phyloP scores from a whole-genome alignment of 2,113 vertebrate species.

The Carlito syrichta region DNA sequence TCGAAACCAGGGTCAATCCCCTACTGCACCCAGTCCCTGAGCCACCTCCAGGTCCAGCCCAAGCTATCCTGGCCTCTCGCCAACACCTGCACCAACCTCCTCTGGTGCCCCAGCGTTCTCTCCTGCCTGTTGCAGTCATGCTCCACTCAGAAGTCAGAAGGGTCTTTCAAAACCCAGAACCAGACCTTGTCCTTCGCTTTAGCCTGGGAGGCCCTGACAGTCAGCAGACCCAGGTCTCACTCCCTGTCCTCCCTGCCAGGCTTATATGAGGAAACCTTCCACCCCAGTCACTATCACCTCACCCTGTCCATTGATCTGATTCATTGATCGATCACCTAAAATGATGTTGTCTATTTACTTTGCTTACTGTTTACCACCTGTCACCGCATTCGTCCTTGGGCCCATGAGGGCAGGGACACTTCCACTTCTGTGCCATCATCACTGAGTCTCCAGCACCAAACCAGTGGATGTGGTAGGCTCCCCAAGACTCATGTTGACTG shows the following conservation, averaged over 20 bases:
- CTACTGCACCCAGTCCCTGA: rapidly evolving
- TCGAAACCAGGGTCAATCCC: background rate
- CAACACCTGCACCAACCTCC: background rate
- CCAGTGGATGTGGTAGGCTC: rapidly evolving
- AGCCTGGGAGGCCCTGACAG: too few species aligned
- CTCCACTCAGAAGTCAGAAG: too few species aligned
- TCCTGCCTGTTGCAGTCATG: background rate
- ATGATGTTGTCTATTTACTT: too few species aligned
- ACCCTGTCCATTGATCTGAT: rapidly evolving
- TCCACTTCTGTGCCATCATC: rapidly evolving
- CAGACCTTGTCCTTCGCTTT: background rate
- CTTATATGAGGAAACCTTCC: too few species aligned
- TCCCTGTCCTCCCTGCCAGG: background rate
- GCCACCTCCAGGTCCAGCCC: background rate
- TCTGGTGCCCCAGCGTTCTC: background rate
- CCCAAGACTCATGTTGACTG: background rate
- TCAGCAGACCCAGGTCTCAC: background rate
- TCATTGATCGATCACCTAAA: too few species aligned
- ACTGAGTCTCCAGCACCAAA: background rate
- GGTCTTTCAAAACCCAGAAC: background rate
- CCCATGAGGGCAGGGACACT: background rate
- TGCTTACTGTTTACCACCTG: too few species aligned
- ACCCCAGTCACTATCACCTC: background rate
- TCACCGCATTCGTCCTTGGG: too few species aligned
- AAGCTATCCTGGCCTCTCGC: background rate